phyloP scores from a whole-genome alignment of 2,797 vertebrate species.

The Acipenser oxyrinchus region DNA sequence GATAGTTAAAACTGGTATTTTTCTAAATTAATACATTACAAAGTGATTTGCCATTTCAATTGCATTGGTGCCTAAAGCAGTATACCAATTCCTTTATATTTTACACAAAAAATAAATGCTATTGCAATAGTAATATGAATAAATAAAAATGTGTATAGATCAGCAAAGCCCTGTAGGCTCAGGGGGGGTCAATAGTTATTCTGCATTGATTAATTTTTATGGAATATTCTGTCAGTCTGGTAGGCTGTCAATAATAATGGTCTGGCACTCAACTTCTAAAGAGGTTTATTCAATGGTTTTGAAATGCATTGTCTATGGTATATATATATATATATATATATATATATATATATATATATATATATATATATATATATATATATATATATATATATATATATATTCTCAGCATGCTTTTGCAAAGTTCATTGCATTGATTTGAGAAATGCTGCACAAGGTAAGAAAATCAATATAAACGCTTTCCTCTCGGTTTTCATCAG shows the following conservation, averaged over 20 bases:
- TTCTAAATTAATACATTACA: background rate
- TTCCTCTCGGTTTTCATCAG: background rate
- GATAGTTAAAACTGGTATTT: too few relatives aligned
- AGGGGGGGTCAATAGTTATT: background rate
- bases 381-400: too few relatives aligned
- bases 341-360: too few relatives aligned
- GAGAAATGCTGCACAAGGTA: background rate
- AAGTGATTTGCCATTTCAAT: background rate
- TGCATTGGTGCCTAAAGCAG: background rate
- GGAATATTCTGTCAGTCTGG: background rate
- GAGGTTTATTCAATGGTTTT: background rate
- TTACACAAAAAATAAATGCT: background rate
- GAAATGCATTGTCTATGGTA: background rate
- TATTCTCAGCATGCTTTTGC: background rate
- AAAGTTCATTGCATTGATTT: conserved; percentile 1
- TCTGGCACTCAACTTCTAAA: background rate
- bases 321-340: too few relatives aligned
- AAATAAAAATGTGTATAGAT: background rate
- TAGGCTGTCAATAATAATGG: background rate
- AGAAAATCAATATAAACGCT: background rate
- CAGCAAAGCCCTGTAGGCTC: background rate
- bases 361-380: too few relatives aligned
- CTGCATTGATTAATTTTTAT: background rate
- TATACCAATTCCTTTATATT: background rate
- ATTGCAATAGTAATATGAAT: background rate